Evolutionary conservation across 2,797 vertebrate genomes (phyloP).

Genomic region (Muscicapa striata): DNA sequence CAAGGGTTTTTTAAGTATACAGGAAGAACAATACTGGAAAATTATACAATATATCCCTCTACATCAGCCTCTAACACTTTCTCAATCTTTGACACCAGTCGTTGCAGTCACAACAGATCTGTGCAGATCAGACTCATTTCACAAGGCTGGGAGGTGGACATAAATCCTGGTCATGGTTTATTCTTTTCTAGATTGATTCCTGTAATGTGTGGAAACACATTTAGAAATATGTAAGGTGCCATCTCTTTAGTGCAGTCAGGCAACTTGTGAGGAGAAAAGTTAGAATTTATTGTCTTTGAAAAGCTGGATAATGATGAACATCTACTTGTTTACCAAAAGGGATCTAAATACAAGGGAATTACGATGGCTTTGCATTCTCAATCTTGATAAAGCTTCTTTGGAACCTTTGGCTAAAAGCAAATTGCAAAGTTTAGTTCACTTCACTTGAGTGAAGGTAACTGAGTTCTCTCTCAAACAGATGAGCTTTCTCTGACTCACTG

Average conservation of each 20-base stretch:
- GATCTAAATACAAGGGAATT: neutral
- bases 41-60: neutral
- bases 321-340: neutral
- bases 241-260: neutral
- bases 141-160: neutral
- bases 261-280: neutral
- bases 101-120: neutral
- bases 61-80: neutral
- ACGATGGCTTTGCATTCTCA: neutral
- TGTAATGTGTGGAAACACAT: neutral
- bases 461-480: neutral
- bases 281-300: neutral
- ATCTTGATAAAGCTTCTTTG: neutral
- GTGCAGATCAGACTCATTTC: neutral
- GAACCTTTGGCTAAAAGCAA: neutral
- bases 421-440: neutral
- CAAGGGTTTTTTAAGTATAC: neutral
- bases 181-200: neutral
- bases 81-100: neutral
- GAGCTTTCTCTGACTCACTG: neutral
- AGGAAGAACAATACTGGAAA: neutral
- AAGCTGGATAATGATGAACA: neutral
- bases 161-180: neutral
- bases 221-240: neutral
- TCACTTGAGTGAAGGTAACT: neutral